Base-by-base conservation (phyloP, 2,888 invertebrate species). In the Acleris sparsana region DNA sequence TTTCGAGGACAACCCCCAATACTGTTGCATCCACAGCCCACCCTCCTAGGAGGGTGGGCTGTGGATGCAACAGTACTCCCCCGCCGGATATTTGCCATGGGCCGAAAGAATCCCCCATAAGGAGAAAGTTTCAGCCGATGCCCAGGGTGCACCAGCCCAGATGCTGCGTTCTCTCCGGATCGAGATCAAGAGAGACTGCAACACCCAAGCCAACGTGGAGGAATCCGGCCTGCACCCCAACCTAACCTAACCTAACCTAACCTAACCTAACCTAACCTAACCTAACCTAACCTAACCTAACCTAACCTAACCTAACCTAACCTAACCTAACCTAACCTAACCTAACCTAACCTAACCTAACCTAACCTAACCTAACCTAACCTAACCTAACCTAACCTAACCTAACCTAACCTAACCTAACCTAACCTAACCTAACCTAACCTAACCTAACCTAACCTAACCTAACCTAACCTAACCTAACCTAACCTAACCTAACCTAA, bases 391-490 rank as follows among this genome's bases (percentile, higher is more conserved):
- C 73, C 71, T 72, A 73, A 72, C 72, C 72, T 70, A 72, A 72
- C 72, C 71, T 71, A 71, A 71, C 71, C 72, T 72, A 70, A 72
- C 71, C 72, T 71, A 70, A 71, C 70, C 71, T 71, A 72, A 73
- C 74, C 73, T 73, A 73, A 74, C 73, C 73, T 74, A 73, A 74
- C 74, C 72, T 72, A 73, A 73, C 72, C 73, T 72, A 72, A 72
- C 72, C 73, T 71, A 72, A 72, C 72, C 71, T 69, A 71, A 73
- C 73, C 72, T 72, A 72, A 73, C 70, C 70, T 68, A 71, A 71
- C 71, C 68, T 71, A 68, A 71, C 70, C 71, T 71, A 71, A 70
- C 71, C 67, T 69, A 70, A 70, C 71, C 67, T 70, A 71, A 70
- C 71, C 70, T 70, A 71, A 70, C 71, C 69, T 70, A 70, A 63